These are phyloP conservation scores for Antheraea pernyi DNA, from an alignment of 1,140 invertebrate species.

Conservation along the genomic window DNA sequence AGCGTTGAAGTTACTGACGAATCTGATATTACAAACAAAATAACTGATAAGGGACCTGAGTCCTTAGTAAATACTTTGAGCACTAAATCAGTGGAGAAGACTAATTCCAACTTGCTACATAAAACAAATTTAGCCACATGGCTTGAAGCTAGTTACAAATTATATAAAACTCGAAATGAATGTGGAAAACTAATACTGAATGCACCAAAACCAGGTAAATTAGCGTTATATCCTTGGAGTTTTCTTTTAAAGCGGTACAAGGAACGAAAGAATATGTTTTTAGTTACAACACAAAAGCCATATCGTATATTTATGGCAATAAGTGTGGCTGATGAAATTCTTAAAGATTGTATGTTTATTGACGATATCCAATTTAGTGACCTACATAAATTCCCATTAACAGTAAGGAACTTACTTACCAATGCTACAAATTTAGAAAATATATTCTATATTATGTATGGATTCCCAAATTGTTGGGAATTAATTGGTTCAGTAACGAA, in stretches of 20 bases:
- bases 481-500: slow-evolving; percentile 59
- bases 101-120: slow-evolving; percentile 6
- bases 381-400: slow-evolving; percentile 54
- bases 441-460: slow-evolving; percentile 65
- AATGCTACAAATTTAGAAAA: slow-evolving; percentile 53
- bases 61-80: neutral
- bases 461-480: slow-evolving; percentile 60
- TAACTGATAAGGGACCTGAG: neutral
- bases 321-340: slow-evolving; percentile 39
- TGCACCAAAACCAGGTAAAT: slow-evolving; percentile 51
- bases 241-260: slow-evolving; percentile 63
- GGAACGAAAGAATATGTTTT: slow-evolving; percentile 61
- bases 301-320: slow-evolving; percentile 63
- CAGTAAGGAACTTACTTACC: slow-evolving; percentile 58
- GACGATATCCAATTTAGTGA: slow-evolving; percentile 52
- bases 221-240: slow-evolving; percentile 57
- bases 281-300: slow-evolving; percentile 49
- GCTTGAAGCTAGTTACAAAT: slow-evolving; percentile 60
- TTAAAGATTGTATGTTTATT: slow-evolving; percentile 59
- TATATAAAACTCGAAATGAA: slow-evolving; percentile 44
- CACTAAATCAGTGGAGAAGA: neutral
- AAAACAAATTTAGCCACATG: slow-evolving; percentile 52
- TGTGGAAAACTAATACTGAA: slow-evolving; percentile 45
- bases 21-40: neutral
- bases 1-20: slow-evolving; percentile 11